Conservation (phyloP, 1,140 invertebrate genomes). For the Condylostylus longicornis region DNA sequence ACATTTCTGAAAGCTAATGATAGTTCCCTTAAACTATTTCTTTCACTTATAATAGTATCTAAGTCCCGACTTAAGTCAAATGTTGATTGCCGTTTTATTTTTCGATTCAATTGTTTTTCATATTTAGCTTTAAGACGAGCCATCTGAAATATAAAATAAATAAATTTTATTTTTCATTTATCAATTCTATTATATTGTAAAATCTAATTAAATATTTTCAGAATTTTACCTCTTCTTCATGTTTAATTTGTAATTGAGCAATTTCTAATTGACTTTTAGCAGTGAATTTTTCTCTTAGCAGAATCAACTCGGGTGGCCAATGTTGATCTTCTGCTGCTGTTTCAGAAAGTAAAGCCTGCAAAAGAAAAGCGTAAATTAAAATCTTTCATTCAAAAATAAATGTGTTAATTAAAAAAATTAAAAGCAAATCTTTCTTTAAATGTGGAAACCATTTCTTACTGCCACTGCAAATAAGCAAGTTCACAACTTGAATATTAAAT, state of each 20-base stretch:
- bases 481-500: no score
- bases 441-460: no score
- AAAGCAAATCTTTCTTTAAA: no score
- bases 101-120: conserved; percentile 32
- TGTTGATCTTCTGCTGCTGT: conserved; percentile 44
- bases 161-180: no score
- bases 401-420: no score
- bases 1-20: conserved; percentile 31
- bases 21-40: conserved; percentile 27
- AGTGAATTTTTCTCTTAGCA: conserved; percentile 49
- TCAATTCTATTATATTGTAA: background rate
- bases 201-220: background rate
- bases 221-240: conserved; percentile 34
- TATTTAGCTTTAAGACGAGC: conserved; percentile 31
- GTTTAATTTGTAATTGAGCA: conserved; percentile 39
- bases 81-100: conserved; percentile 36
- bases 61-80: conserved; percentile 40
- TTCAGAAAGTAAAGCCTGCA: conserved; percentile 45
- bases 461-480: no score
- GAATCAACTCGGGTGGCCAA: conserved; percentile 51
- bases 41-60: conserved; percentile 39
- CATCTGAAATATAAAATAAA: conserved; percentile 29
- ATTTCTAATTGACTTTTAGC: conserved; percentile 41
- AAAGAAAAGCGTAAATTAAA: no score
- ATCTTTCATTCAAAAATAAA: no score